Conservation (phyloP, 2,888 invertebrate genomes). For the Papilio protenor region DNA sequence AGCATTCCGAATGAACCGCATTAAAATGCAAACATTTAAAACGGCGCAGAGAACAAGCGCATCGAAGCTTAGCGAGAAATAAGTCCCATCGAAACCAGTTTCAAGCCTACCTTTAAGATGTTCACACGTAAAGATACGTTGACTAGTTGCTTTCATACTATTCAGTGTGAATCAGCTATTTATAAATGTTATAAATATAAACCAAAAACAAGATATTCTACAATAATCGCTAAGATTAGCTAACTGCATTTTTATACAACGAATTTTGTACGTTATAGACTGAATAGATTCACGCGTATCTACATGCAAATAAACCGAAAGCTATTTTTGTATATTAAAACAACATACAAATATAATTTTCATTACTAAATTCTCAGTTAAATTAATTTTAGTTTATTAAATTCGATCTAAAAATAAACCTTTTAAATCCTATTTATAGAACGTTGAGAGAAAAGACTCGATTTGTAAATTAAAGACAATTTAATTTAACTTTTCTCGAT, state of each 20-base stretch:
- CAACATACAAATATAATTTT: too few relatives aligned
- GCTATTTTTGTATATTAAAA: too few relatives aligned
- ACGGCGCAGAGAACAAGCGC: slow-evolving; percentile 34
- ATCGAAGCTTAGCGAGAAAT: slow-evolving; percentile 40
- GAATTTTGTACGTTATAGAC: too few relatives aligned
- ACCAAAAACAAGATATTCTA: background rate
- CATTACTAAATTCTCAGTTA: background rate
- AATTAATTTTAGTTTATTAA: background rate
- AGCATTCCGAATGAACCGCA: slow-evolving; percentile 11
- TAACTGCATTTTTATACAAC: too few relatives aligned
- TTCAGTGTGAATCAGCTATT: slow-evolving; percentile 29
- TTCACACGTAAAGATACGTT: slow-evolving; percentile 38
- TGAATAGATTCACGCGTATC: too few relatives aligned
- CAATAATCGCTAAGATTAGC: background rate
- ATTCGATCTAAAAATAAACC: background rate
- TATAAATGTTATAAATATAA: slow-evolving; percentile 16
- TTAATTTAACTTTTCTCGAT: background rate
- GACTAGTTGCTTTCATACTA: slow-evolving; percentile 37
- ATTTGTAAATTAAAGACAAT: slow-evolving; percentile 1
- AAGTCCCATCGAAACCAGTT: slow-evolving; percentile 42
- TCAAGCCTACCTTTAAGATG: slow-evolving; percentile 38
- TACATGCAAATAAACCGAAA: too few relatives aligned
- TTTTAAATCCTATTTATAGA: slow-evolving; percentile 4
- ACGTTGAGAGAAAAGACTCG: background rate
- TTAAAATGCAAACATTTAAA: slow-evolving; percentile 40